Percentiles rank a stretch among this genome's conserved stretches.
Evolutionary conservation across 2,888 invertebrate genomes (phyloP).

Genomic region (Bombyx huttoni): DNA sequence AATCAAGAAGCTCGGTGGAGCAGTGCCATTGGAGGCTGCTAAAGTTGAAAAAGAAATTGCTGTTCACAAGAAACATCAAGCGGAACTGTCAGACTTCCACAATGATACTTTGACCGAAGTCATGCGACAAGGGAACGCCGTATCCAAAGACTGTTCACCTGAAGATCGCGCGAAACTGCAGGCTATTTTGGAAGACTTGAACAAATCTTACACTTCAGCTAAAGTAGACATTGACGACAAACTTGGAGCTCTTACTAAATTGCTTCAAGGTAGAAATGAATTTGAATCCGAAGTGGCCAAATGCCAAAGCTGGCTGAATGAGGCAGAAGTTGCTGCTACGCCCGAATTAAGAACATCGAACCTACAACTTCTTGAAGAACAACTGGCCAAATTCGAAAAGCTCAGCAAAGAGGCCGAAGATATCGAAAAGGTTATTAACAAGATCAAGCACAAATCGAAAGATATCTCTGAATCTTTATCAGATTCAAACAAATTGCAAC

Average conservation of each 20-base stretch:
- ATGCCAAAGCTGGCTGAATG: constrained; percentile 90
- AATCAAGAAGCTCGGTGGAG: constrained; percentile 81
- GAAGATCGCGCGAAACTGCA: constrained; percentile 77
- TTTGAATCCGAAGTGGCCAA: constrained; percentile 87
- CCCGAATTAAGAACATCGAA: constrained; percentile 85
- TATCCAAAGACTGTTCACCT: constrained; percentile 87
- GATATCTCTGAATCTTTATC: constrained; percentile 84
- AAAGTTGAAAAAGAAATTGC: constrained; percentile 88
- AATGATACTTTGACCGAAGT: constrained; percentile 82
- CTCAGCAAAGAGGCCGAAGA: constrained; percentile 81
- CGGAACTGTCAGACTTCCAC: constrained; percentile 83
- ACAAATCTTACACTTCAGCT: constrained; percentile 79
- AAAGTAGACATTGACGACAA: constrained; percentile 82
- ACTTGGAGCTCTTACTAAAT: constrained; percentile 78
- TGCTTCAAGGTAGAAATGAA: constrained; percentile 82
- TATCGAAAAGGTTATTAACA: constrained; percentile 79
- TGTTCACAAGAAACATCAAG: constrained; percentile 81
- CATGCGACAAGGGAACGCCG: constrained; percentile 80
- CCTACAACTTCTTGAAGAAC: constrained; percentile 88
- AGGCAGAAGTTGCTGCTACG: constrained; percentile 89
- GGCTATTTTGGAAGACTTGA: constrained; percentile 77
- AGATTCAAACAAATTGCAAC: constrained; percentile 86
- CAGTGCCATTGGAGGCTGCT: constrained; percentile 82
- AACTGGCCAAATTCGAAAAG: constrained; percentile 87
- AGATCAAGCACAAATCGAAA: constrained; percentile 84